These are phyloP conservation scores for Falco rusticolus DNA, from an alignment of 2,797 vertebrate genomes.

Conservation along the genomic window DNA sequence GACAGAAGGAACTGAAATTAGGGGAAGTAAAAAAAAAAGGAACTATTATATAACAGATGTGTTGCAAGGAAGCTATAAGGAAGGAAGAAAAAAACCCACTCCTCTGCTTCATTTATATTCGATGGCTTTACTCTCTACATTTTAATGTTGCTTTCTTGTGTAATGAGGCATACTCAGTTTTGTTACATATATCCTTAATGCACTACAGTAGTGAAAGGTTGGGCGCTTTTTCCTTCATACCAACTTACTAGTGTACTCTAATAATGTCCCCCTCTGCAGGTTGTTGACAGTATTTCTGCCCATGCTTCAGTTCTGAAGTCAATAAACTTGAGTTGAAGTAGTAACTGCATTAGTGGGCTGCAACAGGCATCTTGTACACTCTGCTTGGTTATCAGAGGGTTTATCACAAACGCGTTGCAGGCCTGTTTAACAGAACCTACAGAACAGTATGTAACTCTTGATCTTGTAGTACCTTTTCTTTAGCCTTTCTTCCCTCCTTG, in stretches of 20 bases:
- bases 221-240: background rate
- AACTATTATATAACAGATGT: too few species aligned
- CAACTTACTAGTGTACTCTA: background rate
- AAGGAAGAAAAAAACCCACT: background rate
- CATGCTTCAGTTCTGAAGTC: background rate
- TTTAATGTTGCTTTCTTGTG: background rate
- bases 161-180: background rate
- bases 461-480: background rate
- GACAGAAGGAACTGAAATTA: background rate
- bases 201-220: background rate
- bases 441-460: background rate
- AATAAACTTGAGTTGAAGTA: background rate
- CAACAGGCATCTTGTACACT: background rate
- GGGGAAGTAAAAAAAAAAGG: background rate
- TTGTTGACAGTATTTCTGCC: background rate
- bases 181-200: background rate
- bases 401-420: background rate
- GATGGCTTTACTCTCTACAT: background rate
- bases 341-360: background rate
- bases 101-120: background rate
- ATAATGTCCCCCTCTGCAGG: background rate
- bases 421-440: background rate
- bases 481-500: background rate
- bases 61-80: background rate
- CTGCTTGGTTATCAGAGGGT: background rate